Percentiles rank a stretch among this genome's conserved stretches.
Conservation (phyloP, 2,888 invertebrate genomes). For the Dimorphilus gyrociliatus region DNA sequence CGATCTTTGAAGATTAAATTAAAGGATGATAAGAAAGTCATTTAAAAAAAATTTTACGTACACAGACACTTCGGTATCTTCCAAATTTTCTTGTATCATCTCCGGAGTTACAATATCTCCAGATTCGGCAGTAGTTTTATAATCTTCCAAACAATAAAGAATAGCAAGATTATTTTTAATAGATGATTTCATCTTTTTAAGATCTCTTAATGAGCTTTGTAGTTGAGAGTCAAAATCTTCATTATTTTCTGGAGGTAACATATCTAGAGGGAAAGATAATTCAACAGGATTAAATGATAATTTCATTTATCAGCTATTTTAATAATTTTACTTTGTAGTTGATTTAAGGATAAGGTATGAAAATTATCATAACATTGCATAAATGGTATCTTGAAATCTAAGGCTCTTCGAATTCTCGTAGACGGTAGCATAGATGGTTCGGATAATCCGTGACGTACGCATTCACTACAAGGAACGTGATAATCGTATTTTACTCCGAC, state of each 20-base stretch:
- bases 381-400: slow-evolving; percentile 31
- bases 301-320: too few species aligned
- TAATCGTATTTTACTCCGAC: slow-evolving; percentile 33
- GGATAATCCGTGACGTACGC: slow-evolving; percentile 20
- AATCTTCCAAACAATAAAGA: too few species aligned
- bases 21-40: too few species aligned
- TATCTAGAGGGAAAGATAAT: too few species aligned
- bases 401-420: slow-evolving; percentile 24
- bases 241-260: slow-evolving; percentile 27
- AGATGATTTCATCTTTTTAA: slow-evolving; percentile 20
- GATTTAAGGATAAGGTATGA: slow-evolving; percentile 28
- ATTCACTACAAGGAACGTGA: slow-evolving; percentile 31
- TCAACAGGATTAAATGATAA: too few species aligned
- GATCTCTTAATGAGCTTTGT: slow-evolving; percentile 20
- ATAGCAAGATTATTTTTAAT: too few species aligned
- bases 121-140: too few species aligned
- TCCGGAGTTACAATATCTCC: too few species aligned
- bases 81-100: too few species aligned
- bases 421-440: slow-evolving; percentile 31
- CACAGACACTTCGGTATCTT: too few species aligned
- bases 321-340: slow-evolving; percentile 30
- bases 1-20: too few species aligned
- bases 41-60: too few species aligned
- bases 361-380: slow-evolving; percentile 34
- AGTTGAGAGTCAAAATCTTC: slow-evolving; percentile 29